A percentile compares a stretch with the other conserved stretches of the same genome.
These are phyloP conservation scores for Agrotis exclamationis DNA, from an alignment of 2,888 invertebrate genomes.

Conservation along the genomic window DNA sequence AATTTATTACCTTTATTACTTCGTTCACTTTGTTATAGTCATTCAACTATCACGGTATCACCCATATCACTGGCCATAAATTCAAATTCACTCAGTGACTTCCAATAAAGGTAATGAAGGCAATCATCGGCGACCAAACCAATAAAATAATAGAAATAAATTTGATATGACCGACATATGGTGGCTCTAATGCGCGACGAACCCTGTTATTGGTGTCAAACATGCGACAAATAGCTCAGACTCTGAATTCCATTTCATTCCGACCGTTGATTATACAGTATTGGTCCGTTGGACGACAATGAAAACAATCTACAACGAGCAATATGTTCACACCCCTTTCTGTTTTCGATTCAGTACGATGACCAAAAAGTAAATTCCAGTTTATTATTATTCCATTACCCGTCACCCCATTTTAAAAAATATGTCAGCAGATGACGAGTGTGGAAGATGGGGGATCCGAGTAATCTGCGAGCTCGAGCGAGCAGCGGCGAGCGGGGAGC, in stretches of 20 bases:
- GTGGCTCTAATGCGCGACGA: conserved; percentile 87
- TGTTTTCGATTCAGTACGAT: conserved; percentile 87
- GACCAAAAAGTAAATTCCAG: conserved; percentile 91
- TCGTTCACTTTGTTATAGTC: conserved; percentile 88
- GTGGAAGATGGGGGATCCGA: conserved; percentile 80
- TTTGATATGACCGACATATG: conserved; percentile 91
- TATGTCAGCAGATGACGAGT: conserved; percentile 90
- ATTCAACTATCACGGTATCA: conserved; percentile 89
- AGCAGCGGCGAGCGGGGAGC: conserved; percentile 73
- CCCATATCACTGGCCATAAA: conserved; percentile 88
- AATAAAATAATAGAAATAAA: conserved; percentile 91
- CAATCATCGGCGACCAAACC: conserved; percentile 87
- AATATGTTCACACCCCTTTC: conserved; percentile 91
- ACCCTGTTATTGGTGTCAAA: conserved; percentile 91
- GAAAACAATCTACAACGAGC: conserved; percentile 86
- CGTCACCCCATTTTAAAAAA: conserved; percentile 90
- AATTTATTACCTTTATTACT: conserved; percentile 89
- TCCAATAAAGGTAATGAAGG: conserved; percentile 90
- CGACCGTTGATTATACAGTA: conserved; percentile 89
- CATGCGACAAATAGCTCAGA: conserved; percentile 90
- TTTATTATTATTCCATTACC: conserved; percentile 91
- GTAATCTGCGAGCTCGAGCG: conserved; percentile 77
- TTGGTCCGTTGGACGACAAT: conserved; percentile 88
- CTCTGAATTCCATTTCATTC: conserved; percentile 86
- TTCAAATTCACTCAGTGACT: conserved; percentile 89